A percentile compares a stretch with the other conserved stretches of the same genome.
phyloP scores from a whole-genome alignment of 2,888 invertebrate genomes.

The Sipha maydis region DNA sequence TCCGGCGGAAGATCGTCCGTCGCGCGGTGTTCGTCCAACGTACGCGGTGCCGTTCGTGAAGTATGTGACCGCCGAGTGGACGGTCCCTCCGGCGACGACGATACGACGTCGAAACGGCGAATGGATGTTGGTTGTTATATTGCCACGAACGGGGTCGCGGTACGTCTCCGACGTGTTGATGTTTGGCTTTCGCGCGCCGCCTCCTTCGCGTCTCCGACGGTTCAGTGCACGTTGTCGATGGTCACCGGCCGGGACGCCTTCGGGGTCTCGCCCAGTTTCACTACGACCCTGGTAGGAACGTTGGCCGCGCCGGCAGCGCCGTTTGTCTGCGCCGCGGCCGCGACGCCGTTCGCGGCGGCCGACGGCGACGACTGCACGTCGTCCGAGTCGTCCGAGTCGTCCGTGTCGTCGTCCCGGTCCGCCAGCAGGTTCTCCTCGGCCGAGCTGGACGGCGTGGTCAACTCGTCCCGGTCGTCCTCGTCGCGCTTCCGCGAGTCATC shows the following conservation, averaged over 20 bases:
- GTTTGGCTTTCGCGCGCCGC: neutral
- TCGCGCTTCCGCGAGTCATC: constrained; percentile 5
- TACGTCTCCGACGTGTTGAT: too few species aligned
- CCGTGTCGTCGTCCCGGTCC: neutral
- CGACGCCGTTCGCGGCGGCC: neutral
- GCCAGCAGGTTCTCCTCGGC: constrained; percentile 27
- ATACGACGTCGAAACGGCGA: too few species aligned
- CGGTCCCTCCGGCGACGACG: too few species aligned
- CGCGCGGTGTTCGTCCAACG: too few species aligned
- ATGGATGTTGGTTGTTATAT: too few species aligned
- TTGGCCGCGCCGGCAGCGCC: neutral
- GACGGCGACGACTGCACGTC: neutral
- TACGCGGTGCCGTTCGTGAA: too few species aligned
- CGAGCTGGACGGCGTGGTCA: neutral
- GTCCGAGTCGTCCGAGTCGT: neutral
- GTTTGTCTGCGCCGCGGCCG: neutral
- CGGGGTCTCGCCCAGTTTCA: constrained; percentile 44
- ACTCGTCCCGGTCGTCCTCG: neutral
- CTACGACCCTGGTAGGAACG: constrained; percentile 44
- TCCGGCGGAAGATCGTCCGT: too few species aligned
- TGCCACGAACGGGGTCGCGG: too few species aligned
- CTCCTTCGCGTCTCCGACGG: neutral
- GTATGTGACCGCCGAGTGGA: too few species aligned
- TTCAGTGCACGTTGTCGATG: constrained; percentile 50
- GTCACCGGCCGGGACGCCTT: constrained; percentile 35